phyloP scores from a whole-genome alignment of 2,113 vertebrate genomes.

The Protobothrops flavoviridis region DNA sequence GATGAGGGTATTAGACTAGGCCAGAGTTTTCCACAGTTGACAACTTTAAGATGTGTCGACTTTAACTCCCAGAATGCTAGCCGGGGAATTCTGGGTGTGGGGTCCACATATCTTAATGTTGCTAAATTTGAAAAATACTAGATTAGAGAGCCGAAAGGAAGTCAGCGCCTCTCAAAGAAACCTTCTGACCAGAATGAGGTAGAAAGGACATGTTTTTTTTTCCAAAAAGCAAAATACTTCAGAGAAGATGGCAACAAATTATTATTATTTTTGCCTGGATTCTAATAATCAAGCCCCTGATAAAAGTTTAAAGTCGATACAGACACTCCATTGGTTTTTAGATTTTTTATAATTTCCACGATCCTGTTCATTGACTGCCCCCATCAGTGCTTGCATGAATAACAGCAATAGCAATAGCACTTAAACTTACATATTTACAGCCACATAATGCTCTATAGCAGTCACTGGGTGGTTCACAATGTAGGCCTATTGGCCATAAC shows the following conservation, averaged over 20 bases:
- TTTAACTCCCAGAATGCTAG: not conserved
- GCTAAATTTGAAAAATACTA: not conserved
- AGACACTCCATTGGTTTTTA: not conserved
- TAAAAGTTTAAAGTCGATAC: not conserved
- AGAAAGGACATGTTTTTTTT: not conserved
- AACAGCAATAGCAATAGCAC: not conserved
- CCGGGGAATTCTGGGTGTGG: not conserved
- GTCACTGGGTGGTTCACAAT: not conserved
- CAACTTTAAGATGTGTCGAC: not conserved
- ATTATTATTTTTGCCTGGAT: not conserved
- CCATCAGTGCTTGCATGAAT: not conserved
- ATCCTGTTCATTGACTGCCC: not conserved
- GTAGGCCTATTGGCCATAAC: not conserved
- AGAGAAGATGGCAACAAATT: not conserved
- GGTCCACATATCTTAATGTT: not conserved
- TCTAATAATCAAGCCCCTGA: not conserved
- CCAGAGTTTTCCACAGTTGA: not conserved
- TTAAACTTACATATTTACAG: not conserved
- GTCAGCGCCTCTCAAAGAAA: not conserved
- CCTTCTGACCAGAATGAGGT: not conserved
- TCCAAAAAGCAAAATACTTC: not conserved
- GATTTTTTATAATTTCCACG: not conserved
- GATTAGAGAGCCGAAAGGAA: not conserved
- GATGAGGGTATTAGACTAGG: not conserved
- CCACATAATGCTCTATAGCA: not conserved